Conservation (phyloP, 2,888 invertebrate genomes). For the Meliscaeva auricollis region DNA sequence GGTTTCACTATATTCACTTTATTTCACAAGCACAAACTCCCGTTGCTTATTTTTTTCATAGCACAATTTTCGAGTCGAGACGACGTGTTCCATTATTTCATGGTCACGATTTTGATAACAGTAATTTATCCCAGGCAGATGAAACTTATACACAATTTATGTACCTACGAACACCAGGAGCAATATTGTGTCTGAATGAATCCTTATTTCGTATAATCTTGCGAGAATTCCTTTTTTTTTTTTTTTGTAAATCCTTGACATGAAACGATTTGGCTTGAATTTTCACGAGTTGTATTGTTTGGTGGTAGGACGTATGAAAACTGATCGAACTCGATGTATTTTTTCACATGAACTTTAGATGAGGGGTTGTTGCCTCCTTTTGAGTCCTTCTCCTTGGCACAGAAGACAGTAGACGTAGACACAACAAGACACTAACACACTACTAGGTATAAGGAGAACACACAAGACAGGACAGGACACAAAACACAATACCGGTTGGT, state of each 20-base stretch:
- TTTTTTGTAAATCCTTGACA: background rate
- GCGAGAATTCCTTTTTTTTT: background rate
- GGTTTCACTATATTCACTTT: no score
- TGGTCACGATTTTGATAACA: slow-evolving; percentile 23
- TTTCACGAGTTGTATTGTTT: background rate
- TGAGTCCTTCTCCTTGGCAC: slow-evolving; percentile 74
- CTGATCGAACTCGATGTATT: slow-evolving; percentile 79
- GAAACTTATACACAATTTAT: background rate
- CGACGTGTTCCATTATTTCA: slow-evolving; percentile 5
- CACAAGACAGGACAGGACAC: background rate
- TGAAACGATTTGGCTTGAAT: slow-evolving; percentile 69
- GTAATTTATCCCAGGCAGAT: background rate
- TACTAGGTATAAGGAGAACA: background rate
- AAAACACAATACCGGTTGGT: slow-evolving; percentile 45
- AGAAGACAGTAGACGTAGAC: slow-evolving; percentile 77
- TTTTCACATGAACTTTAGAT: slow-evolving; percentile 45
- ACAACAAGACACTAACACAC: slow-evolving; percentile 33
- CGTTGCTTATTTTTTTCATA: no score
- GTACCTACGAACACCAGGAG: no score
- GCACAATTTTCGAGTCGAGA: no score
- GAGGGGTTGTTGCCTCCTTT: slow-evolving; percentile 65
- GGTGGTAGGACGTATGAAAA: slow-evolving; percentile 36
- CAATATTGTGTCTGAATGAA: background rate
- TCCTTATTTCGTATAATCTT: background rate
- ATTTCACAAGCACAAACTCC: background rate